Percentiles rank a stretch among this genome's conserved stretches.
Conservation (phyloP, 2,797 vertebrate genomes). For the Myioborus melanocephalus region DNA sequence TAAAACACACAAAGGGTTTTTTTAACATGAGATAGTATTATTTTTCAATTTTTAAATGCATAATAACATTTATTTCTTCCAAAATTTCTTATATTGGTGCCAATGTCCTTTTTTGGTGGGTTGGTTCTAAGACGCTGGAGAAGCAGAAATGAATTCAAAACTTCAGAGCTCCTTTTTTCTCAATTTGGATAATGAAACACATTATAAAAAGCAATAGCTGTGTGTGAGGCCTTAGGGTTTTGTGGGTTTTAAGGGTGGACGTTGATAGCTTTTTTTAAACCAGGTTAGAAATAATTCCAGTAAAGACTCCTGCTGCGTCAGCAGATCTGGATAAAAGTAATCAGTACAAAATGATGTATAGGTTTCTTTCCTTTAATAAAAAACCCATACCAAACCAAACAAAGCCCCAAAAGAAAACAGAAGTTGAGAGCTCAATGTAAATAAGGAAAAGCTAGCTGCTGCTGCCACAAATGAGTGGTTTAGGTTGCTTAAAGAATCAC, state of each 20-base stretch:
- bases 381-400: neutral
- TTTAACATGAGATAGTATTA: neutral
- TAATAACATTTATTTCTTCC: neutral
- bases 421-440: neutral
- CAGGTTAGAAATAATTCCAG: conserved; percentile 4
- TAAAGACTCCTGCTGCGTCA: neutral
- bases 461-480: neutral
- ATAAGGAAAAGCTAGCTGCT: neutral
- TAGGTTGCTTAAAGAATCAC: neutral
- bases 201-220: neutral
- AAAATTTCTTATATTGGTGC: neutral
- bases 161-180: neutral
- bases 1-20: neutral
- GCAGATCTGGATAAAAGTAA: conserved; percentile 13
- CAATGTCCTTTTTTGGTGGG: neutral
- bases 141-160: neutral
- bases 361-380: neutral
- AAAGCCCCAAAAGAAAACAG: neutral
- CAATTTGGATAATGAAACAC: neutral
- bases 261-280: neutral
- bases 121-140: neutral
- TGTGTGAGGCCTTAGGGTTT: neutral
- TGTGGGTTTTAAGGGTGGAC: neutral
- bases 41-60: neutral
- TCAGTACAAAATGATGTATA: neutral